These are phyloP conservation scores for Neostethus bicornis DNA, from an alignment of 2,797 vertebrate genomes.

Conservation along the genomic window DNA sequence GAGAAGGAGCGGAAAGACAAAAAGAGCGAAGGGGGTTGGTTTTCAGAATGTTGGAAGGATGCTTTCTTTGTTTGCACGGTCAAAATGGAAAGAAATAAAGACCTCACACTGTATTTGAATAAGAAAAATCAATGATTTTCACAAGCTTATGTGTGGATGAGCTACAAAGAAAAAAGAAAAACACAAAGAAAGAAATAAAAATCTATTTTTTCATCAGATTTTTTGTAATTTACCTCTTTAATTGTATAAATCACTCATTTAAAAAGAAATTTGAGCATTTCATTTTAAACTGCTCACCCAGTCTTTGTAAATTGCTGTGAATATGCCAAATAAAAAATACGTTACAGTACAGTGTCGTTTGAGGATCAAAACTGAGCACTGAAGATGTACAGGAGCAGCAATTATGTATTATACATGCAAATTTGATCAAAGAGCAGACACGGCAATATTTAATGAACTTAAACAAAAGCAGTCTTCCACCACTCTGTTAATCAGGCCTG, in stretches of 20 bases:
- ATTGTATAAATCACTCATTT: too few species aligned
- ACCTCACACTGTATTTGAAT: neutral
- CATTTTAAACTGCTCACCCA: slow-evolving; percentile 26
- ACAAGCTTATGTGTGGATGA: neutral
- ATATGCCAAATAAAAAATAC: slow-evolving; percentile 42
- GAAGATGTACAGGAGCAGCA: slow-evolving; percentile 36
- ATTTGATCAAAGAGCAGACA: slow-evolving; percentile 47
- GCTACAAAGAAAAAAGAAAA: too few species aligned
- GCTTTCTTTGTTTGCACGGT: neutral
- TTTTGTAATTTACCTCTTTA: too few species aligned
- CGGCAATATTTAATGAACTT: slow-evolving; percentile 40
- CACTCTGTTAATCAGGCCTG: slow-evolving; percentile 69
- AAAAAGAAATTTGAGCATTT: too few species aligned
- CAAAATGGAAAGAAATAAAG: neutral
- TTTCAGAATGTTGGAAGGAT: slow-evolving; percentile 27
- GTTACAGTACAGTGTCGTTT: slow-evolving; percentile 9
- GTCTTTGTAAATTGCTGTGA: slow-evolving; percentile 27
- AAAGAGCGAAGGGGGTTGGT: slow-evolving; percentile 19
- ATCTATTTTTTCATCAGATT: too few species aligned
- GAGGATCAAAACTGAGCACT: slow-evolving; percentile 48
- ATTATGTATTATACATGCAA: slow-evolving; percentile 55
- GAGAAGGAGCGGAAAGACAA: slow-evolving; percentile 25
- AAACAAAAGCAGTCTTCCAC: slow-evolving; percentile 66
- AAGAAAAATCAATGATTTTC: neutral
- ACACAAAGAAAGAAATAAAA: too few species aligned